Conservation (phyloP, 2,113 vertebrate genomes). For the Coryphaenoides rupestris region DNA sequence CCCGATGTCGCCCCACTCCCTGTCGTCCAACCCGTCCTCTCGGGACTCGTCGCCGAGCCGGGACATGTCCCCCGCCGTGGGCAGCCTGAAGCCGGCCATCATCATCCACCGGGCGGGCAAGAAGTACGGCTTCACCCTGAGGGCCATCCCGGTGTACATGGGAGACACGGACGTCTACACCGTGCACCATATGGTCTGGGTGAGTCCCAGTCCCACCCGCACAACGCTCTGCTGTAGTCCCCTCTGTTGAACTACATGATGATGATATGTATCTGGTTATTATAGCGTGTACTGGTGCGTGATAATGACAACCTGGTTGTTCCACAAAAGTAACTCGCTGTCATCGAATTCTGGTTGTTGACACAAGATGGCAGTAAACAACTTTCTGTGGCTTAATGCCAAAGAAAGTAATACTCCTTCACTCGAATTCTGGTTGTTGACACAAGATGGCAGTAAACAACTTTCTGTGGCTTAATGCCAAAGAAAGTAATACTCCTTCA, state of each 20-base stretch:
- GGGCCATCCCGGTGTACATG: conserved; percentile 97
- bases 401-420: neutral
- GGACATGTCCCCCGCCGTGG: conserved; percentile 87
- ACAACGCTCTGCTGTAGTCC: too few species aligned
- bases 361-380: conserved; percentile 12
- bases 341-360: neutral
- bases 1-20: conserved; percentile 96
- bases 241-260: neutral
- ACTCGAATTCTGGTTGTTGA: neutral
- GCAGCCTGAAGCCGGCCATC: conserved; percentile 81
- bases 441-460: conserved; percentile 13
- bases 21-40: conserved; percentile 95
- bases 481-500: neutral
- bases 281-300: neutral
- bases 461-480: neutral
- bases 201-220: conserved; percentile 63
- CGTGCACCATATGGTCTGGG: conserved; percentile 98
- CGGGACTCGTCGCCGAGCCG: conserved; percentile 95
- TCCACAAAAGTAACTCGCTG: neutral
- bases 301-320: neutral
- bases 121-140: conserved; percentile 96
- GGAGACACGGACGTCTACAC: conserved; percentile 94
- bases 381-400: neutral
- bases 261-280: neutral
- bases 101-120: conserved; percentile 91